Evolutionary conservation across 1,140 invertebrate species (phyloP), one percentile per base, ranked within the genome.

Genomic region (Macrosteles quadrilineatus): DNA sequence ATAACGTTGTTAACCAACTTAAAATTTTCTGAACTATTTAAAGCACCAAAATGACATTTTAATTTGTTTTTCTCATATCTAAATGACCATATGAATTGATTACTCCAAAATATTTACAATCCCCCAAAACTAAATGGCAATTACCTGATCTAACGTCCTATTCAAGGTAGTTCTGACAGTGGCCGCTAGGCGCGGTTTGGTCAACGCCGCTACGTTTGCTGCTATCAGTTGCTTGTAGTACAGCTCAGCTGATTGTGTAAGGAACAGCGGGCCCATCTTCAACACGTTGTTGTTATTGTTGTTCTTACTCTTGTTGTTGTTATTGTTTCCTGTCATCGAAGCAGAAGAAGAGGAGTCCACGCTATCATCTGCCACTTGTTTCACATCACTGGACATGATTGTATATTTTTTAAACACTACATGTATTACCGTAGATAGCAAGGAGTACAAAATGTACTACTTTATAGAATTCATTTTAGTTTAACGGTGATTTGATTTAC

Each of bases 151-250:
- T 27, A 45, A 23, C 9, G 68, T 68, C 40, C 65, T 69, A 30
- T 47, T 36, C 36, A 69, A 55, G 2, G 65, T 67, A 29, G 62
- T 55, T 57, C 63, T 29, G 23, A 47, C 25, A 23, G 32, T 25
- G 40, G 59, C 65, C 30, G 55, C 55, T 30, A 63, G 55, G 32
- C 70, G 65, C 21, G 71, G 67, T 50, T 71, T 73, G 14, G 68
- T 69, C 14, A 75, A 59, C 17, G 64, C 67, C n/a, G 74, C 74
- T 2, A 75, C 74, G 55, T 75, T 75, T 11, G 75, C 75, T 4
- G 76, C 76, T 17, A 77, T 53, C 36, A 77, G 68, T 36, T 75
- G 73, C 55, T 77, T 77, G 68, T 77, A 77, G 70, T 77, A 77
- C 12, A 69, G 55, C 43, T 69, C 68, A 9, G 68, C 68, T 43